Evolutionary conservation across 2,888 invertebrate species (phyloP).

Genomic region (Octodonta nipae): DNA sequence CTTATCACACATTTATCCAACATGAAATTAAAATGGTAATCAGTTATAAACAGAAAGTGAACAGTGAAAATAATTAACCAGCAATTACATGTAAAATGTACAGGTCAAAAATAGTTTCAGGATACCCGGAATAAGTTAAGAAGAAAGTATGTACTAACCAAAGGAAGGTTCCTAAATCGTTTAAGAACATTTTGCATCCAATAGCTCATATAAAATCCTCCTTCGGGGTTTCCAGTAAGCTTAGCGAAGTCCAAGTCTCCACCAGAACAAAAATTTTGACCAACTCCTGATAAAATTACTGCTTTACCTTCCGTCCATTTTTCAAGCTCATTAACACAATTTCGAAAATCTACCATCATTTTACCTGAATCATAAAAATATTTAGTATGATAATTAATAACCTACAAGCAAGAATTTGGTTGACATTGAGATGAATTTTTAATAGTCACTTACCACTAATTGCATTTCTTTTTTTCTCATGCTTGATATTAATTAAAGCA

Average conservation of each 20-base stretch:
- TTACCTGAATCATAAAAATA: constrained; percentile 18
- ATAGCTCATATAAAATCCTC: constrained; percentile 22
- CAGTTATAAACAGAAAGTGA: too few relatives aligned
- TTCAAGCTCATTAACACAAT: constrained; percentile 22
- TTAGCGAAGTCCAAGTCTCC: constrained; percentile 27
- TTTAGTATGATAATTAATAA: too few relatives aligned
- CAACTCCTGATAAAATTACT: constrained; percentile 23
- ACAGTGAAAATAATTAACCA: too few relatives aligned
- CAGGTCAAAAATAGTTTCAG: background rate
- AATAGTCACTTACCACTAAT: constrained; percentile 23
- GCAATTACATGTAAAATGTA: too few relatives aligned
- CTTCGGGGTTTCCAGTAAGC: constrained; percentile 17
- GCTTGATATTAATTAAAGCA: constrained; percentile 23
- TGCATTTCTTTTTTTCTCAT: constrained; percentile 26
- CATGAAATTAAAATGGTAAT: too few relatives aligned
- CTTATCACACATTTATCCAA: too few relatives aligned
- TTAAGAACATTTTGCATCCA: constrained; percentile 25
- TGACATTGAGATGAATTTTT: background rate
- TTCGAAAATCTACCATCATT: constrained; percentile 29
- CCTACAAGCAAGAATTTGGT: background rate
- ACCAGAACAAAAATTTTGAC: constrained; percentile 28
- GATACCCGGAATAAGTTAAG: background rate
- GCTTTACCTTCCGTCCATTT: constrained; percentile 28
- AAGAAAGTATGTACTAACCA: constrained; percentile 15
- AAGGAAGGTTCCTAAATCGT: constrained; percentile 21